phyloP scores from a whole-genome alignment of 2,113 vertebrate species.

The Pelodiscus sinensis region DNA sequence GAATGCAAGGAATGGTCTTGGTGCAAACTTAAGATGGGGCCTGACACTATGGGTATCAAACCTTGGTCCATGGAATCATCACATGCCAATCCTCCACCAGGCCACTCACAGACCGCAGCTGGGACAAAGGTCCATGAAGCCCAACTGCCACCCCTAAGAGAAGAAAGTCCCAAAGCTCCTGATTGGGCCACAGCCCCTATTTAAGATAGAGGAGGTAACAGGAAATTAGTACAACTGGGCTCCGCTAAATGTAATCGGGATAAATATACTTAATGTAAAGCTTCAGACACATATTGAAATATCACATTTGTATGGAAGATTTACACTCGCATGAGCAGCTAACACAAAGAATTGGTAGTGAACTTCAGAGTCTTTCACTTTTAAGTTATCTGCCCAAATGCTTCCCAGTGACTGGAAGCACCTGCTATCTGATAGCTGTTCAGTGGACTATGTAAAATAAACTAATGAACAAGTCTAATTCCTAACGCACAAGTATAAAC shows the following conservation, averaged over 20 bases:
- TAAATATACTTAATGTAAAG: background rate
- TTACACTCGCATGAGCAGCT: fast-evolving
- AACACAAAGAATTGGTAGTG: background rate
- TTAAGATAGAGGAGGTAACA: background rate
- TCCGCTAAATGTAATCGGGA: background rate
- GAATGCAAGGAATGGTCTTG: background rate
- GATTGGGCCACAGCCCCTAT: background rate
- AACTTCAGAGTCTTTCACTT: background rate
- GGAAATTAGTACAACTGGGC: background rate
- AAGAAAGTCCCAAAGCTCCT: background rate
- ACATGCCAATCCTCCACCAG: background rate
- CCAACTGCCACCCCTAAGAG: background rate
- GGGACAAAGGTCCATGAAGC: background rate
- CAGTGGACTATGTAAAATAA: background rate
- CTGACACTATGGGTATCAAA: background rate
- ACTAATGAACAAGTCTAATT: background rate
- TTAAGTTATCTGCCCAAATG: background rate
- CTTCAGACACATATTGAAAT: background rate
- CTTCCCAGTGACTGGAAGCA: background rate
- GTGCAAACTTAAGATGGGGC: background rate
- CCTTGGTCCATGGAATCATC: background rate
- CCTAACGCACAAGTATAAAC: background rate
- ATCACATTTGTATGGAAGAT: background rate
- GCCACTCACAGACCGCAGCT: background rate
- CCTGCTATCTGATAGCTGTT: background rate